Evolutionary conservation across 2,797 vertebrate genomes (phyloP), one percentile per base, ranked within the genome.

Genomic region (Mormyrops boulengeri): DNA sequence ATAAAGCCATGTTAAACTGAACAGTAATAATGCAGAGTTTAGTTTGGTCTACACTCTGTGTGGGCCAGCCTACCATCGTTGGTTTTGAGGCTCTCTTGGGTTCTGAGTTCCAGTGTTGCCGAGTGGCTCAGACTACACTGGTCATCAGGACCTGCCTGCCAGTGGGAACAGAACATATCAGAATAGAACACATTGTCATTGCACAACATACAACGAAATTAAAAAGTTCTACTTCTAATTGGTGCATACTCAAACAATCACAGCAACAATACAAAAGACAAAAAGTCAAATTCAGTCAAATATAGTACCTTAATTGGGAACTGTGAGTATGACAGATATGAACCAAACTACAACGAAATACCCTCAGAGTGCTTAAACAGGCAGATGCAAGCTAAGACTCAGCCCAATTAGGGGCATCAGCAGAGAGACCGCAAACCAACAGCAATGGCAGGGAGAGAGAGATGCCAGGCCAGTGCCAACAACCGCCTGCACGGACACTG

Each of bases 61-160:
- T 50, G 49, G 41, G 82, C 47, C 60, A 50, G 3, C 11, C 34
- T 94, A 97, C 96, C 94, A 26, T 96, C 95, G 82, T 90, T 92
- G 57, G 95, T 94, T 77, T 93, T 92, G 26, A 93, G 92, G 14
- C 90, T 91, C 47, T 92, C 91, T n/a, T 94, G 19, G 60, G 62
- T 85, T 93, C 92, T 22, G 94, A 93, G 88, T 73, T 94, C 93
- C 94, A 93, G 87, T 94, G 92, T 47, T 38, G 92, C 89, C 55
- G 91, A 91, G 89, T 93, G 92, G 55, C 12, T 38, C 3, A 34
- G 66, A 73, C 66, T 73, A 73, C 30, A 34, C 85, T 91, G 9
- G 88, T 93, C 93, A 57, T 94, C 94, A 26, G 93, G 87, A 52
- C 53, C 19, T 89, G 30, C 57, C 94, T 95, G 86, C 8, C 5